Evolutionary conservation across 1,140 invertebrate genomes (phyloP), one percentile per base, ranked within the genome.

Genomic region (Zaprionus taronus): DNA sequence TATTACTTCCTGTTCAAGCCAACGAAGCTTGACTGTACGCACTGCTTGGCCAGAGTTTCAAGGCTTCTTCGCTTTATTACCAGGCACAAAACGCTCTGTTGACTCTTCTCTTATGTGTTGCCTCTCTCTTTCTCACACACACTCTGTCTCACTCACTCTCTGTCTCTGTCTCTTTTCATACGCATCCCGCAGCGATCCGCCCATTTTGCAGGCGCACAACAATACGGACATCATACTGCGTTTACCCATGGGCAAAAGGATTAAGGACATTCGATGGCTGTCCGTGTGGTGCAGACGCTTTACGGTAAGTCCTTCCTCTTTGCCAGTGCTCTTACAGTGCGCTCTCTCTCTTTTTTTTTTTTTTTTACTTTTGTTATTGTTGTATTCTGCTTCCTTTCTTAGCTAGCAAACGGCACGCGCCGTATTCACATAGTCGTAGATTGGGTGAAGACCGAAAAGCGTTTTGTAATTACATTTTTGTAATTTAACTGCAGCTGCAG

Each of bases 201-300:
- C 96, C 44, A 94, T 96, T 31, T 93, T 98, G 80, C 94, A 94
- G 71, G 94, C 94, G 58, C 97, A 97, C 94, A 95, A 96, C 85
- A 95, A 96, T 87, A 94, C 96, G 60, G 96, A 98, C 93, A 94
- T 98, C 81, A 95, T 98, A 72, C 94, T 98, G 68, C 95, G 95
- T 91, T 94, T 98, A 83, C 97, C 97, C 57, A 94, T 95, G 64
- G 97, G 96, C 58, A 96, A 96, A 92, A 95, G 96, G 92, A 95
- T 98, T 90, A 95, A 95, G 81, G 97, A 98, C 93, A 97, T 98
- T 93, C 95, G 95, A 92, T 98, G 97, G 96, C 94, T 98, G 66
- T 96, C 96, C 62, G 96, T 98, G 22, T 98, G 97, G 97, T 98
- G 97, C 93, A 93, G 96, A 79, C 94, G 97, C 91, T 98, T 98